phyloP scores from a whole-genome alignment of 2,888 invertebrate species.

The Nymphalis polychloros region DNA sequence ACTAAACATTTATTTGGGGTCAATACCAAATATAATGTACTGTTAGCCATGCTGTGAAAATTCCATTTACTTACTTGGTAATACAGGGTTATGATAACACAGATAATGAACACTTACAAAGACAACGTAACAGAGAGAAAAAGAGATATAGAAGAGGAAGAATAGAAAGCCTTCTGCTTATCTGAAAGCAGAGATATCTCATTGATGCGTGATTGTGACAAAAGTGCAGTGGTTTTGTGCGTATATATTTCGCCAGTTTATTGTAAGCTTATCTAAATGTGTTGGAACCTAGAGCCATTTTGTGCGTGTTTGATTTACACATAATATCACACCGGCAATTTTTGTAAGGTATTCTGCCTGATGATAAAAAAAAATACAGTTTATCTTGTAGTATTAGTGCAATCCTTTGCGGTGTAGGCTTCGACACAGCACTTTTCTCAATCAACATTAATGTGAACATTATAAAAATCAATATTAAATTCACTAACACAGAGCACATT shows the following conservation, averaged over 20 bases:
- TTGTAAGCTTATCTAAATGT: conserved; percentile 63
- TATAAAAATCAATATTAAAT: conserved; percentile 26
- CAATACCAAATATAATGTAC: conserved; percentile 61
- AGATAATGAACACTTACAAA: conserved; percentile 61
- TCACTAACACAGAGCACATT: conserved; percentile 39
- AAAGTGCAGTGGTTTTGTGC: conserved; percentile 66
- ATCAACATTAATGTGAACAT: conserved; percentile 33
- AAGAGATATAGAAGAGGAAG: conserved; percentile 56
- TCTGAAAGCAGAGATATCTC: conserved; percentile 55
- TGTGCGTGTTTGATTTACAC: conserved; percentile 55
- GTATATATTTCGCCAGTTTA: conserved; percentile 48
- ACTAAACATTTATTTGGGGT: conserved; percentile 75
- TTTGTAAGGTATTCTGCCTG: conserved; percentile 19
- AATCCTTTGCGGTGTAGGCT: conserved; percentile 23
- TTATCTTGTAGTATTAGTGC: conserved; percentile 24
- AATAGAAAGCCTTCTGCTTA: conserved; percentile 58
- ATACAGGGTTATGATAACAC: conserved; percentile 60
- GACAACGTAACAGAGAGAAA: conserved; percentile 56
- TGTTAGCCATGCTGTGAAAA: conserved; percentile 73
- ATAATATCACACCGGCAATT: conserved; percentile 22
- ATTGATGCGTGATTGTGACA: conserved; percentile 65
- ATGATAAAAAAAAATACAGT: conserved; percentile 5
- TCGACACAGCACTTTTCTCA: conserved; percentile 41
- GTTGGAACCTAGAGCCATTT: conserved; percentile 67
- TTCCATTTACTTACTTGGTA: conserved; percentile 55